phyloP scores from a whole-genome alignment of 2,113 vertebrate species.

The Cavia aperea region DNA sequence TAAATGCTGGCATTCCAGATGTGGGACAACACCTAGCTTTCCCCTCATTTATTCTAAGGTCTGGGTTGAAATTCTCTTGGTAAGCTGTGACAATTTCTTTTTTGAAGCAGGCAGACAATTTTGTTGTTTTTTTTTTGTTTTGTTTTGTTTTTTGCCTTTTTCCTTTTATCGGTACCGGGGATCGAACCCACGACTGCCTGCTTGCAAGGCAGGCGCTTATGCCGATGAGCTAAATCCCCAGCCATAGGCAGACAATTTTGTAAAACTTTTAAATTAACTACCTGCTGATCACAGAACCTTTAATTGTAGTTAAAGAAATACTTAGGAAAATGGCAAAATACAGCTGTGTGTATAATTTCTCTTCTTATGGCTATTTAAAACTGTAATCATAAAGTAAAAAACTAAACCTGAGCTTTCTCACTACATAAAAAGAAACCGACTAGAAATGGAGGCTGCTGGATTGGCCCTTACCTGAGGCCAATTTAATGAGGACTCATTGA shows the following conservation, averaged over 20 bases:
- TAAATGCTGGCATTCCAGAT: background rate
- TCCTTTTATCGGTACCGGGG: no score
- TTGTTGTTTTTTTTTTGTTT: no score
- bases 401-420: background rate
- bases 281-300: background rate
- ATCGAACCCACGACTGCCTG: no score
- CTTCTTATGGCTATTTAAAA: background rate
- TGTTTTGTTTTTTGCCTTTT: no score
- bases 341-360: background rate
- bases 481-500: slow-evolving; percentile 93
- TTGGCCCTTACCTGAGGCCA: slow-evolving; percentile 91
- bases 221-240: no score
- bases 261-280: background rate
- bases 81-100: background rate
- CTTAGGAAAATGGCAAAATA: background rate
- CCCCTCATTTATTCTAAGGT: background rate
- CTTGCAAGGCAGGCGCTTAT: no score
- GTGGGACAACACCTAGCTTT: background rate
- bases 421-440: background rate
- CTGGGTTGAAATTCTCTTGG: background rate
- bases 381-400: background rate
- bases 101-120: background rate
- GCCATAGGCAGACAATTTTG: background rate
- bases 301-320: background rate
- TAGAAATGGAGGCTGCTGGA: background rate